These are phyloP conservation scores for Centruroides sculpturatus DNA, from an alignment of 1,140 invertebrate species.

Conservation along the genomic window DNA sequence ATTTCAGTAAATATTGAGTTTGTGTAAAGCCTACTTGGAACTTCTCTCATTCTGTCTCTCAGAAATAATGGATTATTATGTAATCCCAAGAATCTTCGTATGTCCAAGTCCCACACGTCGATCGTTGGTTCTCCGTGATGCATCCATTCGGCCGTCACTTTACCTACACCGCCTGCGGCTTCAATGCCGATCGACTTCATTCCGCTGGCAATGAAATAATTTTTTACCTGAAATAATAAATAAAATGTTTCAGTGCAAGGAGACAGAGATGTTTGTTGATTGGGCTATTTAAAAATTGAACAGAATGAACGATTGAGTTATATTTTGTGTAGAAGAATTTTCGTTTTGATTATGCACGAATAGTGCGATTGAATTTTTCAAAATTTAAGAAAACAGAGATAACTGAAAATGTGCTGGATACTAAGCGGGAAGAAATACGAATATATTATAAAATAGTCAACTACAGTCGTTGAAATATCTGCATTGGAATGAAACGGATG, in stretches of 20 bases:
- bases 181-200: slow-evolving; percentile 89
- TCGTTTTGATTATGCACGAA: no score
- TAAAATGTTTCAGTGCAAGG: not conserved
- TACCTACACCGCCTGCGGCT: slow-evolving; percentile 84
- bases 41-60: slow-evolving; percentile 80
- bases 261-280: no score
- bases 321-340: no score
- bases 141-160: slow-evolving; percentile 77
- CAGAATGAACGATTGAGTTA: no score
- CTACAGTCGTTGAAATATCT: no score
- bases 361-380: no score
- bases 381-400: no score
- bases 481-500: no score
- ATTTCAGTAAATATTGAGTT: slow-evolving; percentile 75
- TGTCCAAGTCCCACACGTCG: slow-evolving; percentile 81
- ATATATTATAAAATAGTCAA: no score
- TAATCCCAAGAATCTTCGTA: slow-evolving; percentile 79
- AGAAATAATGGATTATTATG: slow-evolving; percentile 94
- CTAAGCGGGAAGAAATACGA: no score
- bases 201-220: slow-evolving; percentile 90
- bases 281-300: no score
- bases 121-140: slow-evolving; percentile 56
- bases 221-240: slow-evolving; percentile 48
- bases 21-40: slow-evolving; percentile 52
- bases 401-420: no score